A percentile compares a stretch with the other conserved stretches of the same genome.
These are phyloP conservation scores for Paracyclopina nana DNA, from an alignment of 1,140 invertebrate genomes.

Conservation along the genomic window DNA sequence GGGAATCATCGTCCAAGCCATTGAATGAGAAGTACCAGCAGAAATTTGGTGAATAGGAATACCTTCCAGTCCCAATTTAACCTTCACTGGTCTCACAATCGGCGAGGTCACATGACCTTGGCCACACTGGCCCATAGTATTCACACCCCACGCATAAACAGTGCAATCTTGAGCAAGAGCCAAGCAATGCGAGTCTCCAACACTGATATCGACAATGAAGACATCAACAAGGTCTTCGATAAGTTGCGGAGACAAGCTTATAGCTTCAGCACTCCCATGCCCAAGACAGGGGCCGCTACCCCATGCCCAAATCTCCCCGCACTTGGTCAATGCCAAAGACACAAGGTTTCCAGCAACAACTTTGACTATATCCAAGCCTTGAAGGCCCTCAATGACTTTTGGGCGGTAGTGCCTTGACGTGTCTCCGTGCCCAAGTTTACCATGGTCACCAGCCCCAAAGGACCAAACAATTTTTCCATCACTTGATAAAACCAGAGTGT, in stretches of 20 bases:
- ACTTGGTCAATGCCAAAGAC: constrained; percentile 36
- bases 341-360: constrained; percentile 37
- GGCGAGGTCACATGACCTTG: constrained; percentile 42
- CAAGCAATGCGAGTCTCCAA: constrained; percentile 39
- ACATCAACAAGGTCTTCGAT: constrained; percentile 26
- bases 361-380: constrained; percentile 36
- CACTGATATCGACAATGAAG: constrained; percentile 29
- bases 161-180: constrained; percentile 34
- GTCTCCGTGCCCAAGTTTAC: constrained; percentile 40
- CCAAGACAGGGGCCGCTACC: constrained; percentile 39
- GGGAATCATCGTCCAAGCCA: constrained; percentile 43
- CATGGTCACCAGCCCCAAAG: constrained; percentile 39
- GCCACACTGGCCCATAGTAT: constrained; percentile 47
- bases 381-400: constrained; percentile 39
- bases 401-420: constrained; percentile 34
- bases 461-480: constrained; percentile 44
- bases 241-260: constrained; percentile 31
- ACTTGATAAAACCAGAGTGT: constrained; percentile 38
- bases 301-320: constrained; percentile 41
- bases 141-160: constrained; percentile 45
- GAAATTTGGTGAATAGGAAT: constrained; percentile 40
- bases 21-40: constrained; percentile 43
- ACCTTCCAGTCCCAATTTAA: constrained; percentile 36
- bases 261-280: constrained; percentile 34
- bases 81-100: constrained; percentile 37